Conservation (phyloP, 2,113 vertebrate genomes). For the Microcebus lehilahytsara region DNA sequence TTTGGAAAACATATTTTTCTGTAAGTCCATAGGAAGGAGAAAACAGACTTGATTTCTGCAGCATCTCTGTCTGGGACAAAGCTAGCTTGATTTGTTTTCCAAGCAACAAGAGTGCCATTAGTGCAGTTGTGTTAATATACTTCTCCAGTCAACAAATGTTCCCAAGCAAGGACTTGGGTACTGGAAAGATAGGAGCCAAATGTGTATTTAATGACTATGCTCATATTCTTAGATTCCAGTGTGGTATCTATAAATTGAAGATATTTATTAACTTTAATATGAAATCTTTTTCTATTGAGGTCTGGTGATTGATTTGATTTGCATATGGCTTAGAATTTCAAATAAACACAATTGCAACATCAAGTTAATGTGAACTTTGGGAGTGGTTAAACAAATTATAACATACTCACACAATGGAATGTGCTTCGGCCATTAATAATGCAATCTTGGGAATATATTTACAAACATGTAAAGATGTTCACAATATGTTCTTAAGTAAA, state of each 20-base stretch:
- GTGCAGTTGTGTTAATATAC: neutral
- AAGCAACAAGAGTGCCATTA: neutral
- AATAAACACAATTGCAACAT: constrained; percentile 35
- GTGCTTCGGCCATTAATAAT: neutral
- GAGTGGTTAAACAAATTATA: constrained; percentile 21
- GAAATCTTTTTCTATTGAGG: constrained; percentile 34
- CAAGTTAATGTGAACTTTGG: constrained; percentile 38
- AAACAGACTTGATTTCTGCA: neutral
- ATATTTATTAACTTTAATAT: constrained; percentile 41
- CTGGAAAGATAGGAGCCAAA: constrained; percentile 13
- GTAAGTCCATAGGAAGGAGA: neutral
- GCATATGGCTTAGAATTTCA: constrained; percentile 15
- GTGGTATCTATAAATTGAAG: constrained; percentile 37
- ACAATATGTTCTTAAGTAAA: neutral
- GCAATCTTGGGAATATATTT: constrained; percentile 11
- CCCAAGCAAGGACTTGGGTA: neutral
- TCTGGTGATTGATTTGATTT: constrained; percentile 46
- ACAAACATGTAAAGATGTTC: neutral
- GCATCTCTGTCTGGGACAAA: neutral
- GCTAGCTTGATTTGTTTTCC: neutral
- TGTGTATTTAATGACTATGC: constrained; percentile 52
- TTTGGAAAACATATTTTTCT: neutral
- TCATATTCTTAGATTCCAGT: constrained; percentile 25
- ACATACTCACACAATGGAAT: neutral
- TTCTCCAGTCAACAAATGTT: neutral